These are phyloP conservation scores for Teleiodes luculella DNA, from an alignment of 2,888 invertebrate genomes.

Conservation along the genomic window DNA sequence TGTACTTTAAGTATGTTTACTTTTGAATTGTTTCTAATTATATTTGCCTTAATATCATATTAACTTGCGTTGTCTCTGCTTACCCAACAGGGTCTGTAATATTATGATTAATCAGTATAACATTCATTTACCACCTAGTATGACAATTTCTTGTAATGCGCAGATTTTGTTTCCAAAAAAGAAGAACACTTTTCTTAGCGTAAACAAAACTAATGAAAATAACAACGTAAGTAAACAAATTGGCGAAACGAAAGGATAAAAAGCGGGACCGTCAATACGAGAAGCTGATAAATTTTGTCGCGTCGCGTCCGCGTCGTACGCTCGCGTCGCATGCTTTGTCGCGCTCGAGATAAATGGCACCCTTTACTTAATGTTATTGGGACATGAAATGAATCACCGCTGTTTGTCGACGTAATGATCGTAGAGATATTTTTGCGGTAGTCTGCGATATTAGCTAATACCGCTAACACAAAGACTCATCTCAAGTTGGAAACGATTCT, in stretches of 20 bases:
- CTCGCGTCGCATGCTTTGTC: conserved; percentile 24
- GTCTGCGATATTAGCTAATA: not conserved
- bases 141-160: too few species aligned
- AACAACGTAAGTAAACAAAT: not conserved
- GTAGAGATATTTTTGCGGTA: not conserved
- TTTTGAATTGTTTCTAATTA: too few species aligned
- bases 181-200: too few species aligned
- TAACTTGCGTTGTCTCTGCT: too few species aligned
- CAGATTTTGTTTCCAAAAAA: too few species aligned
- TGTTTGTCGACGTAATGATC: conserved; percentile 28
- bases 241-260: conserved; percentile 16
- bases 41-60: too few species aligned
- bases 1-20: too few species aligned
- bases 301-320: conserved; percentile 5
- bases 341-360: conserved; percentile 43
- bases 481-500: not conserved
- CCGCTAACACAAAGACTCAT: not conserved
- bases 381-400: conserved; percentile 25
- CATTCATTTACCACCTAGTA: too few species aligned
- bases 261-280: conserved; percentile 33
- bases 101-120: too few species aligned
- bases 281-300: conserved; percentile 33
- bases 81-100: too few species aligned
- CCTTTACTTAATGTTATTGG: conserved; percentile 49
- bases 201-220: not conserved